These are phyloP conservation scores for Hippopotamus amphibius DNA, from an alignment of 2,113 vertebrate genomes.

Conservation along the genomic window DNA sequence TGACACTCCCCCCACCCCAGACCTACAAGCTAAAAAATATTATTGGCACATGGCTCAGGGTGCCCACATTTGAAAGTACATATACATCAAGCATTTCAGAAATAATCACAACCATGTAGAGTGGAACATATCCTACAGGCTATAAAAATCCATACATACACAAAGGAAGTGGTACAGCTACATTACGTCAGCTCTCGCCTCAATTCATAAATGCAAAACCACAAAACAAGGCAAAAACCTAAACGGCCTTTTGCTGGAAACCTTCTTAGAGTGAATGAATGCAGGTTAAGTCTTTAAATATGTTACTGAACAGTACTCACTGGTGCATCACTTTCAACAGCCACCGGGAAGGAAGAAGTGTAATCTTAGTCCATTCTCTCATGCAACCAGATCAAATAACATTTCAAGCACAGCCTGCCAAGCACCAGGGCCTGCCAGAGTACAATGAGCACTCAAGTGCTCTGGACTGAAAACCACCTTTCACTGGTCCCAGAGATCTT, in stretches of 20 bases:
- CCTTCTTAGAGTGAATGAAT: constrained; percentile 73
- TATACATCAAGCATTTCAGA: background rate
- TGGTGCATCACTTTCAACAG: constrained; percentile 84
- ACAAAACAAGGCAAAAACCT: constrained; percentile 85
- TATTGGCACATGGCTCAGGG: constrained; percentile 45
- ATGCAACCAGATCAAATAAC: constrained; percentile 91
- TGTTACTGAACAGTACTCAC: constrained; percentile 71
- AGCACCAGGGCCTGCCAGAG: constrained; percentile 87
- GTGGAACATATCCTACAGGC: constrained; percentile 81
- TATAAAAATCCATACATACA: constrained; percentile 82
- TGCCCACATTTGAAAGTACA: constrained; percentile 18
- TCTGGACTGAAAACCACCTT: constrained; percentile 86
- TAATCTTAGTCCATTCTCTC: constrained; percentile 89
- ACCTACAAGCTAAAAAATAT: constrained; percentile 49
- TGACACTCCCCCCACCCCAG: background rate
- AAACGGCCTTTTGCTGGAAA: constrained; percentile 80
- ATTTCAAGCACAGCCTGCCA: constrained; percentile 89
- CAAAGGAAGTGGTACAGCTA: constrained; percentile 88
- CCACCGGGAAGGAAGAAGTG: constrained; percentile 79
- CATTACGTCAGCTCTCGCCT: constrained; percentile 89
- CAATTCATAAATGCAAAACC: constrained; percentile 89
- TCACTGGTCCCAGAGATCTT: constrained; percentile 80
- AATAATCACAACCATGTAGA: constrained; percentile 67
- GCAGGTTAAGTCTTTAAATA: constrained; percentile 74
- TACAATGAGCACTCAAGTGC: constrained; percentile 86